These are phyloP conservation scores for Criorhina ranunculi DNA, from an alignment of 2,888 invertebrate species.

Conservation along the genomic window DNA sequence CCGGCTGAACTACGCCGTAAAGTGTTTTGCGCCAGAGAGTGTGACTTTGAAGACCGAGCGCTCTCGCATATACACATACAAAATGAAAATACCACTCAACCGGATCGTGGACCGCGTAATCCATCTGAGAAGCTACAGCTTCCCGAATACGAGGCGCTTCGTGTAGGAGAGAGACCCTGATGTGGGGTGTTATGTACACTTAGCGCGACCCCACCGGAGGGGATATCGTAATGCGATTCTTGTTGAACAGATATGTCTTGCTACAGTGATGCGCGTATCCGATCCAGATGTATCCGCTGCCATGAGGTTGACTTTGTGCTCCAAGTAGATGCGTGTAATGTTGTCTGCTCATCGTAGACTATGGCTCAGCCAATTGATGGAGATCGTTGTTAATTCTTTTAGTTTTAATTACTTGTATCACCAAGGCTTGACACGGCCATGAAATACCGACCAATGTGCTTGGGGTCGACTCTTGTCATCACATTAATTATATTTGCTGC, in stretches of 20 bases:
- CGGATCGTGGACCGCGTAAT: constrained; percentile 67
- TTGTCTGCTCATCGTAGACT: neutral
- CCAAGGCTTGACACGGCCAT: constrained; percentile 26
- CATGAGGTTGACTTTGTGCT: constrained; percentile 33
- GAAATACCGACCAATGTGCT: constrained; percentile 33
- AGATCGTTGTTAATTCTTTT: constrained; percentile 41
- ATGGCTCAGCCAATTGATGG: constrained; percentile 32
- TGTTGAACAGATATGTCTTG: constrained; percentile 66
- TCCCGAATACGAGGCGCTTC: constrained; percentile 32
- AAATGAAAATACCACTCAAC: constrained; percentile 37
- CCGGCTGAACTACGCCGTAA: constrained; percentile 54
- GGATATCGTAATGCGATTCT: constrained; percentile 61
- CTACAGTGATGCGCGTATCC: constrained; percentile 31
- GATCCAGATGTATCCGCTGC: constrained; percentile 33
- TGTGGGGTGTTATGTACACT: neutral
- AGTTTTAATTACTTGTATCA: constrained; percentile 34
- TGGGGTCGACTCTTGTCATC: constrained; percentile 31
- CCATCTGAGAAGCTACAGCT: constrained; percentile 31
- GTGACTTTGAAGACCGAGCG: constrained; percentile 61
- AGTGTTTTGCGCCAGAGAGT: constrained; percentile 52
- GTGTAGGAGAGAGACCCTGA: constrained; percentile 19
- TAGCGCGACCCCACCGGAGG: neutral
- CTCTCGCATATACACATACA: neutral
- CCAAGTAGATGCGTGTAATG: constrained; percentile 16
- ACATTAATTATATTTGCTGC: constrained; percentile 22